These are phyloP conservation scores for Cecropterus lyciades DNA, from an alignment of 1,140 invertebrate genomes.

Conservation along the genomic window DNA sequence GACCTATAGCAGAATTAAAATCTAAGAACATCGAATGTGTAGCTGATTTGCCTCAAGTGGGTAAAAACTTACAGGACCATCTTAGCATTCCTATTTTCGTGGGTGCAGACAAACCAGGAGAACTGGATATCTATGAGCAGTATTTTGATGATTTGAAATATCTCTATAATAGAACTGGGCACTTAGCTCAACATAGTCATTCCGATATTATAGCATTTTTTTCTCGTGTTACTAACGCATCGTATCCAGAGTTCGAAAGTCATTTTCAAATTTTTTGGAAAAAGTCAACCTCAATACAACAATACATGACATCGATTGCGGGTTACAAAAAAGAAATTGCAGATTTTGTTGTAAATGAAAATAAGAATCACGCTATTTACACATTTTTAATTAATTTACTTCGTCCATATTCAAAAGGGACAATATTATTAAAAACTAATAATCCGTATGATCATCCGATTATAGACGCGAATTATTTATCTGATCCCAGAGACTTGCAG, in stretches of 20 bases:
- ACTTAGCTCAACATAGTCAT: conserved; percentile 48
- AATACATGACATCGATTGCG: conserved; percentile 11
- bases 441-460: conserved; percentile 86
- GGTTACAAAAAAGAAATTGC: conserved; percentile 64
- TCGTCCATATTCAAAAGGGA: conserved; percentile 83
- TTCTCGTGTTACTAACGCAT: conserved; percentile 42
- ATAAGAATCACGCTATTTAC: conserved; percentile 66
- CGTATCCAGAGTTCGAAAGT: conserved; percentile 66
- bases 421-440: conserved; percentile 67
- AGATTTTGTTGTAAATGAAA: conserved; percentile 65
- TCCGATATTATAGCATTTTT: conserved; percentile 61
- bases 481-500: conserved; percentile 88
- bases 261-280: conserved; percentile 48
- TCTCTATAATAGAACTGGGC: conserved; percentile 58
- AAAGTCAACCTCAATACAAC: conserved; percentile 41
- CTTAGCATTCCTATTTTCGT: conserved; percentile 52
- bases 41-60: conserved; percentile 87
- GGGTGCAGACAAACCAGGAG: conserved; percentile 48
- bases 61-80: conserved; percentile 89
- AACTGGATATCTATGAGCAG: too few species aligned
- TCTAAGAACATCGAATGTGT: conserved; percentile 76
- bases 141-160: conserved; percentile 59
- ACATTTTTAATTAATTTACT: conserved; percentile 71
- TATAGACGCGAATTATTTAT: conserved; percentile 93
- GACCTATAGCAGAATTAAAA: conserved; percentile 65